These are phyloP conservation scores for Tetrapedia diversipes DNA, from an alignment of 2,888 invertebrate species.

Conservation along the genomic window DNA sequence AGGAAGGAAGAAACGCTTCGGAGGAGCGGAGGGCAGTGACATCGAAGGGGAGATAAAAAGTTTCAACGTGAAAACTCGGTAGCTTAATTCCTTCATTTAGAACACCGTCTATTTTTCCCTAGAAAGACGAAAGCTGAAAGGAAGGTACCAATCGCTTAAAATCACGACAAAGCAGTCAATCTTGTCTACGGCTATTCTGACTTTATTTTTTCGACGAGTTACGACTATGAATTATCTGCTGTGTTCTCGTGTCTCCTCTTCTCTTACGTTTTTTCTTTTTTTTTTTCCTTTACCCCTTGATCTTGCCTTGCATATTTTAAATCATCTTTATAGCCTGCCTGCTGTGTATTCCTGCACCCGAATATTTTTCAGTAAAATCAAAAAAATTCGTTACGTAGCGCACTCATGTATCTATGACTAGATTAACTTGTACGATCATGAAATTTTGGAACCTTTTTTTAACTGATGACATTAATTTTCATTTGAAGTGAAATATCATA, in stretches of 20 bases:
- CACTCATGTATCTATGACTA: conserved; percentile 57
- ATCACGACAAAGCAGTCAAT: conserved; percentile 56
- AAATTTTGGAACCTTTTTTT: no score
- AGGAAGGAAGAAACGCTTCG: background rate
- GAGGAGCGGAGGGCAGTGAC: background rate
- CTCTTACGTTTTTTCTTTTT: background rate
- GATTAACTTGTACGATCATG: conserved; percentile 53
- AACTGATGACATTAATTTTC: no score
- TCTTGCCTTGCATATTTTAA: background rate
- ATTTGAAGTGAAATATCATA: no score
- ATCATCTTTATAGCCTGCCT: background rate
- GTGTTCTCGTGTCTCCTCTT: background rate
- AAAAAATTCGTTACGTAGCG: conserved; percentile 62
- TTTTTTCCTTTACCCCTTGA: background rate
- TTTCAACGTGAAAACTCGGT: conserved; percentile 49
- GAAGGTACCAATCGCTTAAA: conserved; percentile 63
- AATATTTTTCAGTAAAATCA: conserved; percentile 37
- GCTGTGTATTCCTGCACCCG: conserved; percentile 1
- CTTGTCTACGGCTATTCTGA: conserved; percentile 35
- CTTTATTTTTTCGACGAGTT: conserved; percentile 62
- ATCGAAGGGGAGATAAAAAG: conserved; percentile 32
- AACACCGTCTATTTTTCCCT: conserved; percentile 35
- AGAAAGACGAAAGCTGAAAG: conserved; percentile 22
- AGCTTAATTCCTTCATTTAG: conserved; percentile 58
- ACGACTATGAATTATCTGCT: conserved; percentile 48